These are phyloP conservation scores for Taphrorychus bicolor DNA, from an alignment of 2,888 invertebrate species.

Conservation along the genomic window DNA sequence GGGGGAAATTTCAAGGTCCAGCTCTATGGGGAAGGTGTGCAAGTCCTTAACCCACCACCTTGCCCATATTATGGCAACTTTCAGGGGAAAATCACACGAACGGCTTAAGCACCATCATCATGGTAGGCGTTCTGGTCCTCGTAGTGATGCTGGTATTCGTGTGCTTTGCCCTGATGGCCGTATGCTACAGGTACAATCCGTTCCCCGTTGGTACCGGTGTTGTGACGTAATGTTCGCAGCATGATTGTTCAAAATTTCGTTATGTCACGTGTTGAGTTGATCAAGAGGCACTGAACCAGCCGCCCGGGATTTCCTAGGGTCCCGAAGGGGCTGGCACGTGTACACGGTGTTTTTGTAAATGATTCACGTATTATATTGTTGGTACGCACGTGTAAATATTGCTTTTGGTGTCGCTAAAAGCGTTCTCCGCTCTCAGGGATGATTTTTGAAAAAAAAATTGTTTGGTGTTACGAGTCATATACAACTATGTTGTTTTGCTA, in stretches of 20 bases:
- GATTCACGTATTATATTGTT: constrained; percentile 27
- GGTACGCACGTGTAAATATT: constrained; percentile 38
- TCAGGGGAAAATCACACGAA: constrained; percentile 43
- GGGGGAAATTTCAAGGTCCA: no score
- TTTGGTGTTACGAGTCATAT: constrained; percentile 55
- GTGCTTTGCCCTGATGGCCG: constrained; percentile 42
- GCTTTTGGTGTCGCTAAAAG: constrained; percentile 31
- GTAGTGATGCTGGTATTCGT: constrained; percentile 43
- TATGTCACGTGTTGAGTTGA: background rate
- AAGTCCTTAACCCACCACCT: constrained; percentile 6
- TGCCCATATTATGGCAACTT: constrained; percentile 30
- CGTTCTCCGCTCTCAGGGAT: background rate
- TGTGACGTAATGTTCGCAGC: background rate
- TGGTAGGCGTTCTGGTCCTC: constrained; percentile 41
- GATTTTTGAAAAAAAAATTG: background rate
- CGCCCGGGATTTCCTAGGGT: background rate
- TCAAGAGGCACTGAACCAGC: background rate
- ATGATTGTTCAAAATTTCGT: background rate
- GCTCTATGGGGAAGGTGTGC: background rate
- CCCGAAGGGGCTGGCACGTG: no score
- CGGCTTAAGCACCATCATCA: constrained; percentile 41
- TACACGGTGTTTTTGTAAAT: constrained; percentile 28
- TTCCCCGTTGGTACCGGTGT: background rate
- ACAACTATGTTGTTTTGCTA: constrained; percentile 51
- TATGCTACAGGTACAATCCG: constrained; percentile 40